A percentile compares a stretch with the other conserved stretches of the same genome.
These are phyloP conservation scores for Crotalus tigris DNA, from an alignment of 2,113 vertebrate species.

Conservation along the genomic window DNA sequence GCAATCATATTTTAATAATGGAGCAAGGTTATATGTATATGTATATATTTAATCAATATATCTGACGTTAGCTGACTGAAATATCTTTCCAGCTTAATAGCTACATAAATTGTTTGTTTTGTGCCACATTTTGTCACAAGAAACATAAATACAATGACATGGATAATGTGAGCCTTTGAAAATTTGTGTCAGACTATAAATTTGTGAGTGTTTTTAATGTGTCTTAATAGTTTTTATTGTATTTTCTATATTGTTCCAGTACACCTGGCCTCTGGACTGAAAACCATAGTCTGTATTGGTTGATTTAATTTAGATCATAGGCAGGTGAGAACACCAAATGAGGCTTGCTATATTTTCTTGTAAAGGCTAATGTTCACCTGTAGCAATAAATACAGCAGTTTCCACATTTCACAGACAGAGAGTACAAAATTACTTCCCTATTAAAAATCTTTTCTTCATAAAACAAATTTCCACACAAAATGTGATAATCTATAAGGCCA, in stretches of 20 bases:
- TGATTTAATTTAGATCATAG: background rate
- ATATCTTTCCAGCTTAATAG: background rate
- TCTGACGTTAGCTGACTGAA: background rate
- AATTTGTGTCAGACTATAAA: background rate
- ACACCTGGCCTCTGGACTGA: background rate
- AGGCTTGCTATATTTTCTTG: background rate
- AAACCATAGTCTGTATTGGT: background rate
- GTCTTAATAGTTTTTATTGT: background rate
- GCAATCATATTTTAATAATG: background rate
- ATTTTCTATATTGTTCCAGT: background rate
- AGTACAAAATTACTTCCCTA: background rate
- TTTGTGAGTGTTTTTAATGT: background rate
- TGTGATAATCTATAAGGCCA: background rate
- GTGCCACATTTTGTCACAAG: background rate
- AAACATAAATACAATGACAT: background rate
- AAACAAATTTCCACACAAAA: background rate
- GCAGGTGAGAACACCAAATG: background rate
- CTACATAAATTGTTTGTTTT: background rate
- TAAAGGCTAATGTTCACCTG: background rate
- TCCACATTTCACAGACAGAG: background rate
- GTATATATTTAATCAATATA: background rate
- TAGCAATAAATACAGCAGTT: background rate
- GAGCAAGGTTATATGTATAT: background rate
- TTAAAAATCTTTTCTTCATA: slow-evolving; percentile 4
- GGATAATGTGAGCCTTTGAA: background rate